phyloP scores from a whole-genome alignment of 1,140 invertebrate genomes.

The Lordiphosa collinella region DNA sequence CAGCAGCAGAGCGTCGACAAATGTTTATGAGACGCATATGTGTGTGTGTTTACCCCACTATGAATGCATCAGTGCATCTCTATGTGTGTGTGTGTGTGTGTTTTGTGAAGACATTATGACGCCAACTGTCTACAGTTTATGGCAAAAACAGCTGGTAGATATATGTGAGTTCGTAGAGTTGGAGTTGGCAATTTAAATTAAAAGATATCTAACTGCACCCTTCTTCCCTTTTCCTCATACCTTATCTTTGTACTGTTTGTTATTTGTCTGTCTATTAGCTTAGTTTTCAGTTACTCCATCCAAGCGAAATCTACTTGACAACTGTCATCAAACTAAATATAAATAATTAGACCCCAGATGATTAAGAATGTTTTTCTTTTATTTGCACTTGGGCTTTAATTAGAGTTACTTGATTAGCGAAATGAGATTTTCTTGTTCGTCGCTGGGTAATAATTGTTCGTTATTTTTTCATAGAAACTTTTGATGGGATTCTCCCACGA shows the following conservation, averaged over 20 bases:
- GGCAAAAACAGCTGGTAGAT: slow-evolving; percentile 41
- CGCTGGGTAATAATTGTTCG: too few species aligned
- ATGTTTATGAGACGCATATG: slow-evolving; percentile 41
- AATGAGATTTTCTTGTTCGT: not conserved
- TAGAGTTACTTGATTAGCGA: slow-evolving; percentile 23
- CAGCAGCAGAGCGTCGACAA: slow-evolving; percentile 15
- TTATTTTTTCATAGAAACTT: too few species aligned
- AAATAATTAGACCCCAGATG: slow-evolving; percentile 25
- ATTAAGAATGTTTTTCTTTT: slow-evolving; percentile 16
- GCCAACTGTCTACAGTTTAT: slow-evolving; percentile 56
- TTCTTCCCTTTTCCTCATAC: not conserved
- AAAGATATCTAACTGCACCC: slow-evolving; percentile 18
- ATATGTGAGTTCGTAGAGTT: slow-evolving; percentile 16
- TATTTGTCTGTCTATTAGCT: slow-evolving; percentile 38
- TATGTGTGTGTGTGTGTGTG: slow-evolving; percentile 4
- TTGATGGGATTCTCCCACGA: too few species aligned
- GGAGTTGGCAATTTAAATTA: slow-evolving; percentile 40
- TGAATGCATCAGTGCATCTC: slow-evolving; percentile 1
- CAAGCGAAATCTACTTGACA: not conserved
- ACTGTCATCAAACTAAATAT: slow-evolving; percentile 5
- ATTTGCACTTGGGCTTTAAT: slow-evolving; percentile 36
- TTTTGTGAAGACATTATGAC: slow-evolving; percentile 18
- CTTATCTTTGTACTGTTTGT: not conserved
- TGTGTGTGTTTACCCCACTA: not conserved
- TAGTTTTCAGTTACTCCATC: slow-evolving; percentile 19